Evolutionary conservation across 2,113 vertebrate genomes (phyloP).

Genomic region (Spilogale gracilis): DNA sequence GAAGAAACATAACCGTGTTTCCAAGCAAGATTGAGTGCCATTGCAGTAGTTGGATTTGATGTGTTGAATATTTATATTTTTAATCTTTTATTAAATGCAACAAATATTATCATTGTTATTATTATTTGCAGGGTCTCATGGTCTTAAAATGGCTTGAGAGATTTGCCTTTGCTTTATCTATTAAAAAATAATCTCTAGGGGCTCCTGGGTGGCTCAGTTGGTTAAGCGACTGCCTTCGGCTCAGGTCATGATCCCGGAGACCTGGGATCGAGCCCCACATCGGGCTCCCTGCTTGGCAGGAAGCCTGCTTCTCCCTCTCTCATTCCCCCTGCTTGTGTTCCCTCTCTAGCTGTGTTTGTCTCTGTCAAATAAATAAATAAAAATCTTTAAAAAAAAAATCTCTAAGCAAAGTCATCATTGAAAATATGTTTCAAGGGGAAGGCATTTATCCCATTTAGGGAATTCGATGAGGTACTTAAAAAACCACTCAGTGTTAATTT

Average conservation of each 20-base stretch:
- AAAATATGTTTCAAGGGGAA: conserved; percentile 50
- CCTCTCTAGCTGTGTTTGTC: no score
- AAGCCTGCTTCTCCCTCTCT: no score
- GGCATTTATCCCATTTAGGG: conserved; percentile 49
- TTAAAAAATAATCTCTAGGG: conserved; percentile 35
- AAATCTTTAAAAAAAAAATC: conserved; percentile 28
- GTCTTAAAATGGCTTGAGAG: neutral
- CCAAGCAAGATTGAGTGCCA: neutral
- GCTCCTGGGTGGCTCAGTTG: no score
- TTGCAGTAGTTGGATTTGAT: neutral
- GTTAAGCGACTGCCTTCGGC: no score
- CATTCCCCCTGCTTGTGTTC: no score
- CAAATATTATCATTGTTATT: neutral
- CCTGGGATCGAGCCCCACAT: no score
- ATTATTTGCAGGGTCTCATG: neutral
- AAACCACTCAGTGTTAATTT: conserved; percentile 45
- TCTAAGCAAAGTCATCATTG: conserved; percentile 12
- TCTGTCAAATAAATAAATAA: no score
- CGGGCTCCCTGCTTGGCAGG: no score
- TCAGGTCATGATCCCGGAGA: no score
- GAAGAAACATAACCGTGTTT: neutral
- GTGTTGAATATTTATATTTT: neutral
- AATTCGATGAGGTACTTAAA: conserved; percentile 54
- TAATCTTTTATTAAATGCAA: conserved; percentile 5
- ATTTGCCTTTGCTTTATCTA: conserved; percentile 11